These are phyloP conservation scores for Aplodontia rufa DNA, from an alignment of 2,113 vertebrate genomes.

Conservation along the genomic window DNA sequence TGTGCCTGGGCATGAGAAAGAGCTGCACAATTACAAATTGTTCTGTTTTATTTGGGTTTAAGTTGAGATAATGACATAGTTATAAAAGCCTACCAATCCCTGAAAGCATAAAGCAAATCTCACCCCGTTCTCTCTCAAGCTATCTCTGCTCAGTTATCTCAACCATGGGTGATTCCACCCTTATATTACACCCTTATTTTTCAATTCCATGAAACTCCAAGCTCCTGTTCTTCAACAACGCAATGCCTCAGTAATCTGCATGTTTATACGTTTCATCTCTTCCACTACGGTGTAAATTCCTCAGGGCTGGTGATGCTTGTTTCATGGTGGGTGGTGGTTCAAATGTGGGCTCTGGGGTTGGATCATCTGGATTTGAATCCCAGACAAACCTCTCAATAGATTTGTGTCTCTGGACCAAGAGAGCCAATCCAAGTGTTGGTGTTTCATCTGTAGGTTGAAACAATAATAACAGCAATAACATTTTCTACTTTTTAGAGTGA, in stretches of 20 bases:
- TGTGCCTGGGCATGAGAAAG: background rate
- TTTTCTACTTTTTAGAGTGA: background rate
- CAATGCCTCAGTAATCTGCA: too few species aligned
- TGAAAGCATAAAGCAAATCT: background rate
- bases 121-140: background rate
- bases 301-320: background rate
- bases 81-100: background rate
- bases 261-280: background rate
- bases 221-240: background rate
- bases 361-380: background rate
- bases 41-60: background rate
- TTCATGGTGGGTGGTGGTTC: background rate
- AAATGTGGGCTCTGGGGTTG: background rate
- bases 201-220: background rate
- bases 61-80: background rate
- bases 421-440: background rate
- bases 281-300: background rate
- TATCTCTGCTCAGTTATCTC: background rate
- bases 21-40: background rate
- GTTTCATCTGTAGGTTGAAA: background rate
- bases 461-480: background rate
- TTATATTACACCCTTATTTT: too few species aligned
- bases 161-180: background rate
- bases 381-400: background rate
- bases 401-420: background rate